A percentile compares a stretch with the other conserved stretches of the same genome.
These are phyloP conservation scores for Atractosteus spatula DNA, from an alignment of 2,113 vertebrate genomes.

Conservation along the genomic window DNA sequence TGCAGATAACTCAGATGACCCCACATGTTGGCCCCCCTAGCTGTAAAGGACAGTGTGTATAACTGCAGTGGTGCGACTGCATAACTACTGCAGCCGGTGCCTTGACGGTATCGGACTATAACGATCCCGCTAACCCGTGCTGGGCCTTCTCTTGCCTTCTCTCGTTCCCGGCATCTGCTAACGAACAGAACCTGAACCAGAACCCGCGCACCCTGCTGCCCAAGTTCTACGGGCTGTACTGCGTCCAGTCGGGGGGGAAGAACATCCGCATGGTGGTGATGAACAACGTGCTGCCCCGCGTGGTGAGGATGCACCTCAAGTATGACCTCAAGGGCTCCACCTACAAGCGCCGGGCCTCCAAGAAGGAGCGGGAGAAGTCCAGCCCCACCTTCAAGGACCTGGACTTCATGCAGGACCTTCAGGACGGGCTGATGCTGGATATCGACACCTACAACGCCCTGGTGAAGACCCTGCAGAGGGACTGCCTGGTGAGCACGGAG, in stretches of 20 bases:
- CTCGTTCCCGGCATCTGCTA: neutral
- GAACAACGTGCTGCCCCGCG: conserved; percentile 94
- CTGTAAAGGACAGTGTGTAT: too few species aligned
- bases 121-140: too few species aligned
- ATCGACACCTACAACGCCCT: conserved; percentile 87
- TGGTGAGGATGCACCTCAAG: conserved; percentile 96
- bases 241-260: conserved; percentile 94
- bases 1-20: too few species aligned
- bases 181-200: conserved; percentile 89
- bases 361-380: conserved; percentile 91
- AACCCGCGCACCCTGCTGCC: conserved; percentile 94
- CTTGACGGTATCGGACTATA: too few species aligned
- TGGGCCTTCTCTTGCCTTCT: neutral
- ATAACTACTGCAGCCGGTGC: too few species aligned
- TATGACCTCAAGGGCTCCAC: conserved; percentile 97
- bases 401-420: conserved; percentile 93
- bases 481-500: conserved; percentile 84
- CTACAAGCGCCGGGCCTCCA: conserved; percentile 92
- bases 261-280: conserved; percentile 97
- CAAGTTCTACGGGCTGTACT: conserved; percentile 97
- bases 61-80: too few species aligned
- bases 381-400: conserved; percentile 93
- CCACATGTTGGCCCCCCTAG: too few species aligned
- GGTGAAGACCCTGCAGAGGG: conserved; percentile 91
- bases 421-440: conserved; percentile 87